These are phyloP conservation scores for Seriola dumerili DNA, from an alignment of 2,113 vertebrate genomes.

Conservation along the genomic window DNA sequence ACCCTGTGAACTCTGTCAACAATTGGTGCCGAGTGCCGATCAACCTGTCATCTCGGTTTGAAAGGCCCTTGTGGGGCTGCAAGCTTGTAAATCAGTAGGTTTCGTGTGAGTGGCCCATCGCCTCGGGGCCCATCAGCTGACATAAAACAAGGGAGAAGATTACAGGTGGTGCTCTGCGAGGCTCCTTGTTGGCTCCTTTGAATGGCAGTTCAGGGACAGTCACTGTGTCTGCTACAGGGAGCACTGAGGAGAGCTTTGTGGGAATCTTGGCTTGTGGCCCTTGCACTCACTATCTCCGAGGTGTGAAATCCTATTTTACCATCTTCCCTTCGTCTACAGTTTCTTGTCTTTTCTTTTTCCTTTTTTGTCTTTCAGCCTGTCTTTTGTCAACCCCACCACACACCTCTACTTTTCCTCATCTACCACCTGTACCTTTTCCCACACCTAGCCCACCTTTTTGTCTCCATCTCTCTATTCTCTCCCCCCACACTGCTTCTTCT, in stretches of 20 bases:
- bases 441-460: slow-evolving; percentile 61
- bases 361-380: slow-evolving; percentile 7
- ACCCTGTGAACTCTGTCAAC: slow-evolving; percentile 67
- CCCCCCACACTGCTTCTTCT: slow-evolving; percentile 50
- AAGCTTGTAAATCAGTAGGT: slow-evolving; percentile 57
- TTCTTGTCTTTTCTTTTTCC: neutral
- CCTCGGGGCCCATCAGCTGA: slow-evolving; percentile 29
- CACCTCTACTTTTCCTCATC: slow-evolving; percentile 15
- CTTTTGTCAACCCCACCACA: slow-evolving; percentile 20
- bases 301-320: slow-evolving; percentile 36
- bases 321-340: slow-evolving; percentile 18
- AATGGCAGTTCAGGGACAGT: slow-evolving; percentile 59
- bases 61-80: slow-evolving; percentile 1
- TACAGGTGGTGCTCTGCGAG: slow-evolving; percentile 61
- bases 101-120: slow-evolving; percentile 38
- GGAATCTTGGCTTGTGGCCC: slow-evolving; percentile 38
- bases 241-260: slow-evolving; percentile 25
- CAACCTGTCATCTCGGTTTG: slow-evolving; percentile 55
- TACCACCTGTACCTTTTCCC: slow-evolving; percentile 50
- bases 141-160: slow-evolving; percentile 71
- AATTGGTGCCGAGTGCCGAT: slow-evolving; percentile 37
- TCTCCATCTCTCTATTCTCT: slow-evolving; percentile 54
- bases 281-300: neutral
- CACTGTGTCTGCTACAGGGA: slow-evolving; percentile 45
- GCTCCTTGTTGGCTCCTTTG: slow-evolving; percentile 49